Evolutionary conservation across 1,140 invertebrate genomes (phyloP).

Genomic region (Melipona quadrifasciata): DNA sequence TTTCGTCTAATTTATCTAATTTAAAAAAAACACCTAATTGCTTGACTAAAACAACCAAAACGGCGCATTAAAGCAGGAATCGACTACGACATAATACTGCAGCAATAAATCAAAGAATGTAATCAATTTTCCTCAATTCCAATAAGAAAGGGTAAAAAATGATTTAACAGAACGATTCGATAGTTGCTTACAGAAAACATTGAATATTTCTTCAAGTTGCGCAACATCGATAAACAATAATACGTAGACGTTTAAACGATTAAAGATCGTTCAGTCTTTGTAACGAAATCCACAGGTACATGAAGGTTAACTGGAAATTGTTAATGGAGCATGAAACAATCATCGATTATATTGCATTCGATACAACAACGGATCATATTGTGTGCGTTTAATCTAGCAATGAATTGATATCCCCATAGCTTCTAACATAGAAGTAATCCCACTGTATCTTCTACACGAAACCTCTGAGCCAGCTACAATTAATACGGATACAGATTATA

Average conservation of each 20-base stretch:
- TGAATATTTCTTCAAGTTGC: not conserved
- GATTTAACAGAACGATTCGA: not conserved
- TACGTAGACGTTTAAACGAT: not conserved
- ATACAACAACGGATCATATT: not conserved
- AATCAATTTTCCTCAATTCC: too few species aligned
- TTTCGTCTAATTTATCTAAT: too few species aligned
- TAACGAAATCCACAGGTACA: not conserved
- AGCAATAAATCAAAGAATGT: too few species aligned
- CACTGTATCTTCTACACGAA: slow-evolving; percentile 11
- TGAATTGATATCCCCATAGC: not conserved
- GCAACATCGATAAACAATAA: not conserved
- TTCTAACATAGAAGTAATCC: slow-evolving; percentile 17
- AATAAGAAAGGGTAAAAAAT: not conserved
- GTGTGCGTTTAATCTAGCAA: not conserved
- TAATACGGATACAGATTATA: slow-evolving; percentile 31
- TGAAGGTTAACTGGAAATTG: not conserved
- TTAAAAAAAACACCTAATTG: too few species aligned
- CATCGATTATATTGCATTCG: not conserved
- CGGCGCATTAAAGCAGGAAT: too few species aligned
- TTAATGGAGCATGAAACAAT: not conserved
- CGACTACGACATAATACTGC: too few species aligned
- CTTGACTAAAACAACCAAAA: too few species aligned
- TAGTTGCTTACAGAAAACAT: not conserved
- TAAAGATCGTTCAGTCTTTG: not conserved
- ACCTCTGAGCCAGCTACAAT: slow-evolving; percentile 17